phyloP scores from a whole-genome alignment of 2,797 vertebrate species.

The Cyclopterus lumpus region DNA sequence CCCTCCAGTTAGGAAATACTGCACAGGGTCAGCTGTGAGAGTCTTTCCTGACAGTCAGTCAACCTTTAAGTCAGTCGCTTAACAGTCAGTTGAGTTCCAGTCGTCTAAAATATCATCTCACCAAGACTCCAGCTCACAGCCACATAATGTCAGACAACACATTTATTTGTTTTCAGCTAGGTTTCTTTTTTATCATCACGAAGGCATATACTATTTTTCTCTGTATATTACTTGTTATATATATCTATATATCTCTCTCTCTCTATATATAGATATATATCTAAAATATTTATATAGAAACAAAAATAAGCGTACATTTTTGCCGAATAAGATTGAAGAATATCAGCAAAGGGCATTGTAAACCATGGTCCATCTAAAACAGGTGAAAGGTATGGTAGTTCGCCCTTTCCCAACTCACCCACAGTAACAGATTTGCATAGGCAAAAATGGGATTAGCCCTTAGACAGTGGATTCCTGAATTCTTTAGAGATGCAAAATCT shows the following conservation, averaged over 20 bases:
- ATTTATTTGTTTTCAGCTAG: constrained; percentile 95
- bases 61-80: constrained; percentile 7
- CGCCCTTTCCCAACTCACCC: constrained; percentile 88
- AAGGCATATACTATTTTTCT: constrained; percentile 85
- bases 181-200: constrained; percentile 87
- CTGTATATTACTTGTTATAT: constrained; percentile 89
- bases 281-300: constrained; percentile 92
- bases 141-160: constrained; percentile 91
- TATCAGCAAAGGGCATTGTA: constrained; percentile 97
- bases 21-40: constrained; percentile 49
- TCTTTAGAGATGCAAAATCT: constrained; percentile 87
- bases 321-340: constrained; percentile 94
- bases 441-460: constrained; percentile 99
- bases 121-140: constrained; percentile 85
- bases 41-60: constrained; percentile 24
- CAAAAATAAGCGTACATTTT: constrained; percentile 90
- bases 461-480: constrained; percentile 97
- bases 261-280: constrained; percentile 87
- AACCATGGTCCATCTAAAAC: constrained; percentile 91
- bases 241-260: constrained; percentile 86
- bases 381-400: constrained; percentile 84
- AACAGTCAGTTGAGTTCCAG: constrained; percentile 42
- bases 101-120: constrained; percentile 47
- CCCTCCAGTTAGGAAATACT: constrained; percentile 51
- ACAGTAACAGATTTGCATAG: constrained; percentile 99